Evolutionary conservation across 2,888 invertebrate species (phyloP).

Genomic region (Macrostomum cliftonense): DNA sequence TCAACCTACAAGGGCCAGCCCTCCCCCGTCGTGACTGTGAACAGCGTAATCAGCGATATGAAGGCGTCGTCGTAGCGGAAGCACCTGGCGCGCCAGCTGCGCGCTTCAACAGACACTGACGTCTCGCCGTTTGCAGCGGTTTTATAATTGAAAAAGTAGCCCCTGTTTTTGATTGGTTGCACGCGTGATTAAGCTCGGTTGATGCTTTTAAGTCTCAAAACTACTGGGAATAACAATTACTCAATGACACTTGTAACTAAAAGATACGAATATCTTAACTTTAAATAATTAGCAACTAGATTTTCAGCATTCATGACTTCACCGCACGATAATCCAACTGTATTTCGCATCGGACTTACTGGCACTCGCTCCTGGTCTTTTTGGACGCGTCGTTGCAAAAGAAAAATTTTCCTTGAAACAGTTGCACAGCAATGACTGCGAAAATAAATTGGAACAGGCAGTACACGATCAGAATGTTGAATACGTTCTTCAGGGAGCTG

Average conservation of each 20-base stretch:
- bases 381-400: slow-evolving; percentile 88
- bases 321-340: too few relatives aligned
- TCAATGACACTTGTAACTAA: too few relatives aligned
- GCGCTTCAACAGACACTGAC: slow-evolving; percentile 59
- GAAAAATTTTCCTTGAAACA: slow-evolving; percentile 97
- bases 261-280: too few relatives aligned
- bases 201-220: too few relatives aligned
- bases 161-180: slow-evolving; percentile 44
- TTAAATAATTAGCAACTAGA: too few relatives aligned
- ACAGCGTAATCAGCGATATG: slow-evolving; percentile 89
- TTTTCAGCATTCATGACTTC: too few relatives aligned
- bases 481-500: slow-evolving; percentile 95
- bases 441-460: slow-evolving; percentile 98
- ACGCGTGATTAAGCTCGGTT: too few relatives aligned
- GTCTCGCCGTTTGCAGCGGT: slow-evolving; percentile 39
- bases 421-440: slow-evolving; percentile 94
- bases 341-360: slow-evolving; percentile 44
- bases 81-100: slow-evolving; percentile 71
- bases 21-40: slow-evolving; percentile 97
- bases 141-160: slow-evolving; percentile 78
- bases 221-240: too few relatives aligned
- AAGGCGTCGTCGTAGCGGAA: slow-evolving; percentile 98
- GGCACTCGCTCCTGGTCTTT: slow-evolving; percentile 70
- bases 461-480: slow-evolving; percentile 97
- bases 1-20: slow-evolving; percentile 82